Percentiles rank a stretch among this genome's conserved stretches.
Conservation (phyloP, 2,888 invertebrate genomes). For the Volucella bombylans region DNA sequence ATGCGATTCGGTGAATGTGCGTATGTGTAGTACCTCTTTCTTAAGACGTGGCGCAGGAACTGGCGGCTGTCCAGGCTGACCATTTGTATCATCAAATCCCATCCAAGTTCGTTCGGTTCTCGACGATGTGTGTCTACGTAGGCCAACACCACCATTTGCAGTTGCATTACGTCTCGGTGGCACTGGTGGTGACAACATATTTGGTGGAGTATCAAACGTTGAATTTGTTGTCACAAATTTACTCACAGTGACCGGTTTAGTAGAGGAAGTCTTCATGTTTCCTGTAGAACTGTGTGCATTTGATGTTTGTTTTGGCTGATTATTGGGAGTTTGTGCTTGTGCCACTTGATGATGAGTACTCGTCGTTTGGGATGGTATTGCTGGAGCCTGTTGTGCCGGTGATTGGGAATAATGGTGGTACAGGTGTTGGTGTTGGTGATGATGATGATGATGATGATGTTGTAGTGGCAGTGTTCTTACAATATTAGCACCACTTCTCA, state of each 20-base stretch:
- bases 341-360: conserved; percentile 74
- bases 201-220: conserved; percentile 81
- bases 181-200: conserved; percentile 81
- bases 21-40: conserved; percentile 80
- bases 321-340: conserved; percentile 61
- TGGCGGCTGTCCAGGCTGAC: conserved; percentile 76
- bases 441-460: conserved; percentile 75
- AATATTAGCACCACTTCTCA: conserved; percentile 58
- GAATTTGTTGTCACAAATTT: conserved; percentile 78
- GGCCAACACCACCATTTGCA: conserved; percentile 63
- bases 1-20: conserved; percentile 68
- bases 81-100: conserved; percentile 76
- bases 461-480: conserved; percentile 66
- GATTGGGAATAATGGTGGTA: conserved; percentile 64
- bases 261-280: conserved; percentile 24
- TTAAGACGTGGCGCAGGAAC: conserved; percentile 81
- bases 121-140: conserved; percentile 78
- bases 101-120: conserved; percentile 79
- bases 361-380: conserved; percentile 73
- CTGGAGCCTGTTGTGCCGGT: conserved; percentile 73
- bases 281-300: conserved; percentile 10
- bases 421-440: conserved; percentile 55
- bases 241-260: background rate
- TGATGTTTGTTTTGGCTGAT: conserved; percentile 44
- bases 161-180: conserved; percentile 78